Evolutionary conservation across 2,888 invertebrate genomes (phyloP).

Genomic region (Auanema freiburgensis): DNA sequence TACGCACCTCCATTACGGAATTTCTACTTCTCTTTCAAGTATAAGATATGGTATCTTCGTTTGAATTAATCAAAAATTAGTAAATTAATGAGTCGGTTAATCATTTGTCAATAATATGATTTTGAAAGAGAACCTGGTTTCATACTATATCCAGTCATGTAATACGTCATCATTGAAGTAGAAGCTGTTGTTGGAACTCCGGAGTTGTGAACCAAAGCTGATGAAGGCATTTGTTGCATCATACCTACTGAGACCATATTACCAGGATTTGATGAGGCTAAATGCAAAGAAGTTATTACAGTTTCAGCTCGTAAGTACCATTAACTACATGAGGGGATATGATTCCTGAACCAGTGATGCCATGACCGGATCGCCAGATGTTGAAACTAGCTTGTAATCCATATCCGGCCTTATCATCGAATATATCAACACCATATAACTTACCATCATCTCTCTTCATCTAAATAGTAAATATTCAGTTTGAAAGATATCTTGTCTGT

Average conservation of each 20-base stretch:
- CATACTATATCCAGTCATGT: conserved; percentile 4
- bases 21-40: too few relatives aligned
- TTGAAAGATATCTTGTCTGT: conserved; percentile 10
- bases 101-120: too few relatives aligned
- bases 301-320: neutral
- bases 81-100: too few relatives aligned
- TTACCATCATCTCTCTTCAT: conserved; percentile 47
- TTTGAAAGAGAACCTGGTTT: conserved; percentile 3
- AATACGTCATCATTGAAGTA: neutral
- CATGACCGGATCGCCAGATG: conserved; percentile 42
- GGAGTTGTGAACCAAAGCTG: too few relatives aligned
- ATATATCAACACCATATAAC: conserved; percentile 42
- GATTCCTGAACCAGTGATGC: conserved; percentile 23
- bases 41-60: too few relatives aligned
- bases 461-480: conserved; percentile 20
- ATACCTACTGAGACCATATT: neutral
- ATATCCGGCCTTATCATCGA: conserved; percentile 40
- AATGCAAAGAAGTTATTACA: neutral
- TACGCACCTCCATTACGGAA: too few relatives aligned
- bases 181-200: neutral
- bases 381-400: conserved; percentile 42
- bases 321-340: neutral
- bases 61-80: too few relatives aligned
- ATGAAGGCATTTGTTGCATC: neutral
- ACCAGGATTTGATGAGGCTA: neutral